These are phyloP conservation scores for Pitta sordida DNA, from an alignment of 2,113 vertebrate species.

Conservation along the genomic window DNA sequence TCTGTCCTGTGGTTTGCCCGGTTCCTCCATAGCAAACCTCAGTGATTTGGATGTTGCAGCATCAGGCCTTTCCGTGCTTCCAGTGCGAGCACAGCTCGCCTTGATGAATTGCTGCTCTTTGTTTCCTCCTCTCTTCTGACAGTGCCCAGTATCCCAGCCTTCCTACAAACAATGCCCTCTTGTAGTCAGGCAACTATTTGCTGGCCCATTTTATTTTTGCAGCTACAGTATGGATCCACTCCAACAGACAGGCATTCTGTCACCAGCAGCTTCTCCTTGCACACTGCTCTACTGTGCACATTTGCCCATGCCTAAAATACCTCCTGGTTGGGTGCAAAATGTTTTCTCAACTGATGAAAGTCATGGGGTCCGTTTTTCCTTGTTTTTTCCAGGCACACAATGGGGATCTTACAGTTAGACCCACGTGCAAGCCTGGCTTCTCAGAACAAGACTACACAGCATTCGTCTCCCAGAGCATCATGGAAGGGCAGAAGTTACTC, in stretches of 20 bases:
- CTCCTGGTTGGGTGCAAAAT: background rate
- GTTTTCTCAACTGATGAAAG: background rate
- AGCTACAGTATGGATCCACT: constrained; percentile 29
- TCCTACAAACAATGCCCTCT: constrained; percentile 20
- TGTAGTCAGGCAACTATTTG: constrained; percentile 51
- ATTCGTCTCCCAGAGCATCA: constrained; percentile 67
- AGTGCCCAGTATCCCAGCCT: constrained; percentile 51
- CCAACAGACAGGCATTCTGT: background rate
- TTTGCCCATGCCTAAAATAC: background rate
- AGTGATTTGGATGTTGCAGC: background rate
- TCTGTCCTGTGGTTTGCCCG: background rate
- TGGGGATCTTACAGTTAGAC: constrained; percentile 72
- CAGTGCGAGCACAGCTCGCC: background rate
- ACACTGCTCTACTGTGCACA: background rate
- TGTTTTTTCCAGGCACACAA: constrained; percentile 60
- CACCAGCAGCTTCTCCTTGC: background rate
- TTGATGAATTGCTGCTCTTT: constrained; percentile 58
- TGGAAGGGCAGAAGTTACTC: constrained; percentile 78
- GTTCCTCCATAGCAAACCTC: background rate
- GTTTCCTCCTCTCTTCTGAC: constrained; percentile 33
- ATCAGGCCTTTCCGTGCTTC: constrained; percentile 10
- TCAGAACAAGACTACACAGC: constrained; percentile 75
- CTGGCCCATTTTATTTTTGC: constrained; percentile 30
- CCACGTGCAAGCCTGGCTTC: constrained; percentile 77
- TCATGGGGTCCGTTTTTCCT: background rate